Percentiles rank a stretch among this genome's conserved stretches.
Conservation (phyloP, 2,797 vertebrate genomes). For the Cirrhinus mrigala region DNA sequence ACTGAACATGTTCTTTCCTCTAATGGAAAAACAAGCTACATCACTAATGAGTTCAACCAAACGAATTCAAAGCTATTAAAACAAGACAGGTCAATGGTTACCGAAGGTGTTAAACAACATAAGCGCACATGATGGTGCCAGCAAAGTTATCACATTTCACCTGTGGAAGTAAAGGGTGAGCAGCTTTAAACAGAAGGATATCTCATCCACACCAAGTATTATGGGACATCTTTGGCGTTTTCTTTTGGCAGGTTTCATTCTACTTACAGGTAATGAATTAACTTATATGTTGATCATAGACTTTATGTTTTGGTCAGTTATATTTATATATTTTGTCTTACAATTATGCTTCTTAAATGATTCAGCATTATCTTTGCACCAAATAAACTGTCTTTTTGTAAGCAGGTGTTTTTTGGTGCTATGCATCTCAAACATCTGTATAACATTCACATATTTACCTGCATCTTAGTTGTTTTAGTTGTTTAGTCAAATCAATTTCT, state of each 20-base stretch:
- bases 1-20: constrained; percentile 41
- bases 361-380: no score
- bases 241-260: constrained; percentile 63
- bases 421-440: not conserved
- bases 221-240: constrained; percentile 64
- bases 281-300: not conserved
- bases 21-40: constrained; percentile 53
- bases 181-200: not conserved
- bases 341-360: not conserved
- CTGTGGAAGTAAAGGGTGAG: not conserved
- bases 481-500: not conserved
- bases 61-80: constrained; percentile 57
- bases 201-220: constrained; percentile 25
- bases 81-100: constrained; percentile 70
- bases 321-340: not conserved
- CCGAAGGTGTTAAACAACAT: constrained; percentile 72
- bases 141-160: not conserved
- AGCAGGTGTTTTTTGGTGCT: no score
- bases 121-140: not conserved
- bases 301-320: not conserved
- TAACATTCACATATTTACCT: no score
- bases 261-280: constrained; percentile 75
- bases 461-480: no score
- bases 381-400: no score
- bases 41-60: constrained; percentile 42